phyloP scores from a whole-genome alignment of 2,888 invertebrate genomes.

The Liodrosophila aerea region DNA sequence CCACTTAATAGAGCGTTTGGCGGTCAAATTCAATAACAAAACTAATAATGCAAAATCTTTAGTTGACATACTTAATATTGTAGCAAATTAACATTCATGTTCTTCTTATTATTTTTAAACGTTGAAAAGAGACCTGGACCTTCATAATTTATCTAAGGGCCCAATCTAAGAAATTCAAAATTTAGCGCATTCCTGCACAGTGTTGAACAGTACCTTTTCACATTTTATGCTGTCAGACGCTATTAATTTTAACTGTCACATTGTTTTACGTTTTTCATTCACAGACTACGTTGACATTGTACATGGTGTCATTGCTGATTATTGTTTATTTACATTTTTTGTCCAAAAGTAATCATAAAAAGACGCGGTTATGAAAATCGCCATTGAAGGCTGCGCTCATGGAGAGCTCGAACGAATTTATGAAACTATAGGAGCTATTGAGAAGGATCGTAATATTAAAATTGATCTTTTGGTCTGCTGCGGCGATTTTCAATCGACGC shows the following conservation, averaged over 20 bases:
- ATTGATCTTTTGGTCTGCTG: conserved; percentile 97
- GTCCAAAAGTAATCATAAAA: not conserved
- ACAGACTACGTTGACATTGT: not conserved
- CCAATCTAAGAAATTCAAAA: too few relatives aligned
- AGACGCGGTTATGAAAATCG: conserved; percentile 89
- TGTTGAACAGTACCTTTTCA: too few relatives aligned
- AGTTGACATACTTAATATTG: too few relatives aligned
- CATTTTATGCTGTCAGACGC: too few relatives aligned
- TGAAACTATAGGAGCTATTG: conserved; percentile 89
- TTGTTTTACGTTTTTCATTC: conserved; percentile 3
- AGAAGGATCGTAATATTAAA: conserved; percentile 88
- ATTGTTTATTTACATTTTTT: conserved; percentile 1
- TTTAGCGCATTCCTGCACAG: too few relatives aligned
- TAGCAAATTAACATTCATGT: too few relatives aligned
- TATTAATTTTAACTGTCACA: too few relatives aligned
- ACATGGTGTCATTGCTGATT: not conserved
- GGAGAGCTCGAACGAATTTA: conserved; percentile 98
- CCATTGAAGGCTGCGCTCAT: conserved; percentile 98
- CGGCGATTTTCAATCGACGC: conserved; percentile 98
- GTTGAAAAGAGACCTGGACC: conserved; percentile 59
- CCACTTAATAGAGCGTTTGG: too few relatives aligned
- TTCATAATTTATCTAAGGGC: too few relatives aligned
- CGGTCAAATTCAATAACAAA: too few relatives aligned
- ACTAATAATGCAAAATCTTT: too few relatives aligned
- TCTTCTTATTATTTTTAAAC: too few relatives aligned